A percentile compares a stretch with the other conserved stretches of the same genome.
Conservation (phyloP, 2,113 vertebrate genomes). For the Pristiophorus japonicus region DNA sequence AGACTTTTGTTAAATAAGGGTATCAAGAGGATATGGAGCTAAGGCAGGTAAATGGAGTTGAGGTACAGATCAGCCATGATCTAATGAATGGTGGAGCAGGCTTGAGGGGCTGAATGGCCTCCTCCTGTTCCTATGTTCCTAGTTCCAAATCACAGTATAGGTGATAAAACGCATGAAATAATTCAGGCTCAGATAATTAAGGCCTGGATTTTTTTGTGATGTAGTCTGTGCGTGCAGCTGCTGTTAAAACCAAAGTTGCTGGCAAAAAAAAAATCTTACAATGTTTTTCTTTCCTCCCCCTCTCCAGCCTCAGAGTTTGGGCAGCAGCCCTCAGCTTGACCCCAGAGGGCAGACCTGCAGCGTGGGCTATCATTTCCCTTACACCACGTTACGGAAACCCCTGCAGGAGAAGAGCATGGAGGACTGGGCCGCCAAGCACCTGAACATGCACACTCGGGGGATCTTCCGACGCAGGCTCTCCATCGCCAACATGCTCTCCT, state of each 20-base stretch:
- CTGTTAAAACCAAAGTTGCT: not conserved
- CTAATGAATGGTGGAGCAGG: not conserved
- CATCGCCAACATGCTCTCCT: slow-evolving; percentile 83
- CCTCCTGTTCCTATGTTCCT: not conserved
- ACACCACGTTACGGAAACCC: slow-evolving; percentile 67
- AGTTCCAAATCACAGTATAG: not conserved
- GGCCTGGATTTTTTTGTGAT: not conserved
- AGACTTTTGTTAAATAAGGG: not conserved
- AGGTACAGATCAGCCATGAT: not conserved
- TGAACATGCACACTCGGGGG: slow-evolving; percentile 84
- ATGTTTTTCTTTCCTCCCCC: slow-evolving; percentile 31
- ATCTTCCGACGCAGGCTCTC: slow-evolving; percentile 80
- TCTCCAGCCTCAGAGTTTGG: slow-evolving; percentile 57
- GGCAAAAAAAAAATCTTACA: not conserved
- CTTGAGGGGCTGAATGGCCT: not conserved
- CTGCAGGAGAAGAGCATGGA: slow-evolving; percentile 72
- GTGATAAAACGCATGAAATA: not conserved
- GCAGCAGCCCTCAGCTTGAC: slow-evolving; percentile 60
- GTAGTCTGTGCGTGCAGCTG: not conserved
- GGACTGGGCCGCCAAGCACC: slow-evolving; percentile 85
- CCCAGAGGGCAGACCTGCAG: slow-evolving; percentile 52
- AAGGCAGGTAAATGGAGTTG: not conserved
- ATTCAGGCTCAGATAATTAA: not conserved
- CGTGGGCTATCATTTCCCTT: slow-evolving; percentile 59
- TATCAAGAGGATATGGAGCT: not conserved